Evolutionary conservation across 2,113 vertebrate genomes (phyloP).

Genomic region (Epinephelus fuscoguttatus): DNA sequence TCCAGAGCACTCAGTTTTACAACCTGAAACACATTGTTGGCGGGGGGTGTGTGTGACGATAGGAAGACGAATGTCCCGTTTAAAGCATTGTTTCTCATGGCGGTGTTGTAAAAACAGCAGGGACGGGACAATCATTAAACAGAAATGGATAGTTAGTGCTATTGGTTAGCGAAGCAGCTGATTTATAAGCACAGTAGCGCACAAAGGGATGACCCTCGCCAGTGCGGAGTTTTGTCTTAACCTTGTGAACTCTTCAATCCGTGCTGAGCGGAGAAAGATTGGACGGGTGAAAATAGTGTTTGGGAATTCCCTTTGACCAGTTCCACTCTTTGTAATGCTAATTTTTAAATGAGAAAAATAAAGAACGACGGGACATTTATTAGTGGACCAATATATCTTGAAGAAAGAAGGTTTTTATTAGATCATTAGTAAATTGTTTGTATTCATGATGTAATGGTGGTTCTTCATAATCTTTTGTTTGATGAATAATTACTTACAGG

Average conservation of each 20-base stretch:
- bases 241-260: conserved; percentile 36
- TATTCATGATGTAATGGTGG: not conserved
- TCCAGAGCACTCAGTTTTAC: conserved; percentile 53
- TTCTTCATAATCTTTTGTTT: not conserved
- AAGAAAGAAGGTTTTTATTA: not conserved
- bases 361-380: conserved; percentile 32
- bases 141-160: conserved; percentile 18
- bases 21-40: conserved; percentile 65
- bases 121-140: conserved; percentile 18
- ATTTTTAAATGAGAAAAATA: conserved; percentile 16
- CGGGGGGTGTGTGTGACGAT: not conserved
- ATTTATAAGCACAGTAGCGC: conserved; percentile 38
- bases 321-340: conserved; percentile 43
- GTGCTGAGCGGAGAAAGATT: conserved; percentile 8
- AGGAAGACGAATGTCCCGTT: conserved; percentile 54
- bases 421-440: not conserved
- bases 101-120: conserved; percentile 58
- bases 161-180: conserved; percentile 23
- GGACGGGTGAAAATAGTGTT: conserved; percentile 27
- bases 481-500: not conserved
- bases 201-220: conserved; percentile 29
- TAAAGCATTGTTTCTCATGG: conserved; percentile 60
- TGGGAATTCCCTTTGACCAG: conserved; percentile 28
- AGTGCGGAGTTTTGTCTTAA: not conserved
- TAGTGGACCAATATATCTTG: conserved; percentile 7